phyloP scores from a whole-genome alignment of 2,113 vertebrate genomes.

The Telmatochromis sp. region DNA sequence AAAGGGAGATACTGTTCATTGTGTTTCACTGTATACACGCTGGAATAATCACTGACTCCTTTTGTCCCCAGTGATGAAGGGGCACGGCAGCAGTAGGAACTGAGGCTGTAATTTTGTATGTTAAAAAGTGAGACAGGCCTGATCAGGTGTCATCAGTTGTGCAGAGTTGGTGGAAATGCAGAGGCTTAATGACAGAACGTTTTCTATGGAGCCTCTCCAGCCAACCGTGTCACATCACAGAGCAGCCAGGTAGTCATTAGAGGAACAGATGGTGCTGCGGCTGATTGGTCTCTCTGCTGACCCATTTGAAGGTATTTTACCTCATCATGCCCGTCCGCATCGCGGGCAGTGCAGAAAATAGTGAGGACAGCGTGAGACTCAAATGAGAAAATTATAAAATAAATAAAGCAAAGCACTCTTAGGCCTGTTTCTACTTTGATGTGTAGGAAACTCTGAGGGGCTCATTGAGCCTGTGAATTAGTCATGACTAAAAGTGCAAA shows the following conservation, averaged over 20 bases:
- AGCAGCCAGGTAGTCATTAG: conserved; percentile 65
- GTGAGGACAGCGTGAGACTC: not conserved
- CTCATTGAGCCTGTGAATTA: conserved; percentile 4
- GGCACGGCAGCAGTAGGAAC: not conserved
- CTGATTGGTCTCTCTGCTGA: conserved; percentile 52
- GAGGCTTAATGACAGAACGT: conserved; percentile 37
- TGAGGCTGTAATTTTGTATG: not conserved
- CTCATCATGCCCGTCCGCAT: conserved; percentile 17
- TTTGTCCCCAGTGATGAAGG: not conserved
- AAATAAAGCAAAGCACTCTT: conserved; percentile 16
- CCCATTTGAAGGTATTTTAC: conserved; percentile 57
- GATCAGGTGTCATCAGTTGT: conserved; percentile 5
- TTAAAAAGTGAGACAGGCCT: not conserved
- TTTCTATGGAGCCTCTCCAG: conserved; percentile 28
- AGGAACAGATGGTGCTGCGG: conserved; percentile 65
- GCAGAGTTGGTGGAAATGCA: conserved; percentile 3
- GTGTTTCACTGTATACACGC: not conserved
- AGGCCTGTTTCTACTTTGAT: not conserved
- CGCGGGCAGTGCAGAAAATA: not conserved
- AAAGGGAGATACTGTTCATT: not conserved
- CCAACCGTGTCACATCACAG: conserved; percentile 45
- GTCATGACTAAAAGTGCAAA: conserved; percentile 2
- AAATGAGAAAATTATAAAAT: not conserved
- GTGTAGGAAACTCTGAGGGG: not conserved
- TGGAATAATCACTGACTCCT: not conserved